Evolutionary conservation across 2,113 vertebrate species (phyloP).

Genomic region (Neolamprologus falcicula): DNA sequence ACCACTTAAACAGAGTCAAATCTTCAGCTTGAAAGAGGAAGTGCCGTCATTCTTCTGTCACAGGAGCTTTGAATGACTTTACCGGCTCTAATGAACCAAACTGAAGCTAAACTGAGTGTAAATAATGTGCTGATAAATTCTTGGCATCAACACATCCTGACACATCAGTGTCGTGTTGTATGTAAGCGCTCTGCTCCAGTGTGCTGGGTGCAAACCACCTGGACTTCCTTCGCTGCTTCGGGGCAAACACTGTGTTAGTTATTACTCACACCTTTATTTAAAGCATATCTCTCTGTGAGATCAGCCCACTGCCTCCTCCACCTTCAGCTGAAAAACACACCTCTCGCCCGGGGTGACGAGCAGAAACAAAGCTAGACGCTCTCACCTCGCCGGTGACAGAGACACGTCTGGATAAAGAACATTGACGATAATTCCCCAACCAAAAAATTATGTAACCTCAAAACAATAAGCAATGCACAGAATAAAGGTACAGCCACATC

Average conservation of each 20-base stretch:
- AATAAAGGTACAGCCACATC: neutral
- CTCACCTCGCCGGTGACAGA: neutral
- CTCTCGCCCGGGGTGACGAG: neutral
- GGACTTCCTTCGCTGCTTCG: conserved; percentile 1
- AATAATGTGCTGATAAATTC: neutral
- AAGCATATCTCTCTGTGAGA: neutral
- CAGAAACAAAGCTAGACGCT: neutral
- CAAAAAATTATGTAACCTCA: conserved; percentile 3
- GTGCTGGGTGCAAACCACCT: conserved; percentile 15
- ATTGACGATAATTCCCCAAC: neutral
- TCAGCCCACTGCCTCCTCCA: neutral
- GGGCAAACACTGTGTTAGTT: neutral
- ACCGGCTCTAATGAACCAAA: neutral
- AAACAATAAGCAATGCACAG: neutral
- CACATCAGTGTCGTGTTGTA: neutral
- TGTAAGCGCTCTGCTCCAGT: neutral
- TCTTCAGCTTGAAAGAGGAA: neutral
- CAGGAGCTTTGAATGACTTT: neutral
- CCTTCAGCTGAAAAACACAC: conserved; percentile 2
- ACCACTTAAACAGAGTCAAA: neutral
- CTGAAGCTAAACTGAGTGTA: neutral
- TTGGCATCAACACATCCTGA: neutral
- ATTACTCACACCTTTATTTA: conserved; percentile 28
- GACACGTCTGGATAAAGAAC: neutral
- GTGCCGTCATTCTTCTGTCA: neutral